Percentiles rank a stretch among this genome's conserved stretches.
Conservation (phyloP, 2,888 invertebrate species). For the Lithosia quadra region DNA sequence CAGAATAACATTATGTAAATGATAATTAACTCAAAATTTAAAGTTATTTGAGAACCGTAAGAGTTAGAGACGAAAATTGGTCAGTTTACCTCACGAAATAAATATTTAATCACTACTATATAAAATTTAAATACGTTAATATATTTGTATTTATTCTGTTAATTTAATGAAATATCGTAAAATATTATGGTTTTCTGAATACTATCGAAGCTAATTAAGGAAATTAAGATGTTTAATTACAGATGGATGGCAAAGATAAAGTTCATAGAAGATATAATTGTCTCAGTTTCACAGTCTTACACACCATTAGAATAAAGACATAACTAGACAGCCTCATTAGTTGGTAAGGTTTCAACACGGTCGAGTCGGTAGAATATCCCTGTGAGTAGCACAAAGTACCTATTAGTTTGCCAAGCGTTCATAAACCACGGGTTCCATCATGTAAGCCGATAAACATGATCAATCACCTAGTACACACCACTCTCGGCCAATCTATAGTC, state of each 20-base stretch:
- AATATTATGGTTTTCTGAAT: slow-evolving; percentile 13
- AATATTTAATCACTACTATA: slow-evolving; percentile 16
- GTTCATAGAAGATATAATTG: neutral
- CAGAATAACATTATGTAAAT: slow-evolving; percentile 60
- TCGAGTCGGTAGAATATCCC: neutral
- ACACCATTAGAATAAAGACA: slow-evolving; percentile 5
- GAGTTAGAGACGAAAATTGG: slow-evolving; percentile 19
- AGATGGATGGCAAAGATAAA: slow-evolving; percentile 5
- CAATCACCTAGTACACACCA: no score
- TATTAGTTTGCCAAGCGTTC: no score
- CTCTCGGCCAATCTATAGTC: no score
- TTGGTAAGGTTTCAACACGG: neutral
- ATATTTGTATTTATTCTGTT: slow-evolving; percentile 14
- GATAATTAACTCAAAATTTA: slow-evolving; percentile 58
- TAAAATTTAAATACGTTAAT: slow-evolving; percentile 10
- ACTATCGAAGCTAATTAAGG: slow-evolving; percentile 19
- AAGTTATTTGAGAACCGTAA: slow-evolving; percentile 27
- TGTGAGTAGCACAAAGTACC: neutral
- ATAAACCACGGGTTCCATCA: no score
- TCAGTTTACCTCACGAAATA: slow-evolving; percentile 15
- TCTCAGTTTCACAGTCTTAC: neutral
- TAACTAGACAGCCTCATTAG: neutral
- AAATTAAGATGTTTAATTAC: slow-evolving; percentile 17
- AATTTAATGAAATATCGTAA: slow-evolving; percentile 19
- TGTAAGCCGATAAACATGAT: no score